Conservation (phyloP, 37 sponge, comb jelly and placozoan genomes). For the Spongilla lacustris region DNA sequence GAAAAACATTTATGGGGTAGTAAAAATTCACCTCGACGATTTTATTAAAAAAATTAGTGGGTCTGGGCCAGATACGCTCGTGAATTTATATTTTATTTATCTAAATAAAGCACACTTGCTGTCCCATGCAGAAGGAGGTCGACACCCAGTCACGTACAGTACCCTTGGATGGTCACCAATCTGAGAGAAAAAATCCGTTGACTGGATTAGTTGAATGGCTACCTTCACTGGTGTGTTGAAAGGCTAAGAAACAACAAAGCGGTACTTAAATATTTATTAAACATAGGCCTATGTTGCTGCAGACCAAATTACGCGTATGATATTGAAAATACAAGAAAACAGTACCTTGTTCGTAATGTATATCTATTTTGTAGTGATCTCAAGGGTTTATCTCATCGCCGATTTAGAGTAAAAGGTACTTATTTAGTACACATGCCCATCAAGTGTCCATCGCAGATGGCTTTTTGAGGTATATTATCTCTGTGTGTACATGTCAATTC, state of each 20-base stretch:
- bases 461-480: no score
- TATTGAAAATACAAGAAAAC: not conserved
- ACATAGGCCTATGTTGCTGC: not conserved
- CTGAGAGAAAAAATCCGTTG: slow-evolving; percentile 25
- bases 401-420: no score
- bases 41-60: no score
- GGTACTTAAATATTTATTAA: not conserved
- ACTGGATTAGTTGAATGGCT: slow-evolving; percentile 60
- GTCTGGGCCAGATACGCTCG: no score
- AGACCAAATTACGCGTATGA: not conserved
- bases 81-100: not conserved
- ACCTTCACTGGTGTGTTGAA: slow-evolving; percentile 51
- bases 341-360: no score
- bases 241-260: not conserved
- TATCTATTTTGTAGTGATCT: no score
- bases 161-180: slow-evolving; percentile 41
- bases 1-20: no score
- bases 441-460: no score
- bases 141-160: not conserved
- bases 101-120: not conserved
- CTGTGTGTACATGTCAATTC: no score
- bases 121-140: not conserved
- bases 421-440: no score
- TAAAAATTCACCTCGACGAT: no score
- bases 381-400: no score